phyloP scores from a whole-genome alignment of 2,888 invertebrate species.

The Exephanes ischioxanthus region DNA sequence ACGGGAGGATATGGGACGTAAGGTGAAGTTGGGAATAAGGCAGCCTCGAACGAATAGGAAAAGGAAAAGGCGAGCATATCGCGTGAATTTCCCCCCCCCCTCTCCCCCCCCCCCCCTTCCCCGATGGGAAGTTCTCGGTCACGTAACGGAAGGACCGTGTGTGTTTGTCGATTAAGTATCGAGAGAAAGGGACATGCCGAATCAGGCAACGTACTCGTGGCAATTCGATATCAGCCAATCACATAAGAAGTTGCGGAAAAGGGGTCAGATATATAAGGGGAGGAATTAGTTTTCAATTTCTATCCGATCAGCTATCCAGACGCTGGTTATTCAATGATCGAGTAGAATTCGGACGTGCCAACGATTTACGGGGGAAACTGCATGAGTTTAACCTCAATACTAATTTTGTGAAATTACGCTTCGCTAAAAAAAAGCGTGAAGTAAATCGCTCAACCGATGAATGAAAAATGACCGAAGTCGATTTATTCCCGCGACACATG shows the following conservation, averaged over 20 bases:
- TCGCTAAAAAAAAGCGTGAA: too few species aligned
- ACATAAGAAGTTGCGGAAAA: constrained; percentile 57
- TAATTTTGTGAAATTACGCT: too few species aligned
- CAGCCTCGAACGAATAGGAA: neutral
- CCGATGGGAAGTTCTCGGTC: constrained; percentile 44
- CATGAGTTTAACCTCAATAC: neutral
- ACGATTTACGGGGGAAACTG: neutral
- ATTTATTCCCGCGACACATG: too few species aligned
- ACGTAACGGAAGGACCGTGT: constrained; percentile 63
- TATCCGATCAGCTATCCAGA: neutral
- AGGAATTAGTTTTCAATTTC: constrained; percentile 32
- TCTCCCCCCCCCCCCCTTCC: constrained; percentile 29
- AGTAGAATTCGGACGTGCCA: constrained; percentile 9
- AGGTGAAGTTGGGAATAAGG: constrained; percentile 26
- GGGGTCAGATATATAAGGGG: constrained; percentile 15
- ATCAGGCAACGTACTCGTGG: constrained; percentile 31
- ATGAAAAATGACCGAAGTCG: too few species aligned
- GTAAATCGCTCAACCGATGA: too few species aligned
- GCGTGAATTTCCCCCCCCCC: constrained; percentile 14
- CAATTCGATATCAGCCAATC: constrained; percentile 67
- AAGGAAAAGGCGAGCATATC: constrained; percentile 18
- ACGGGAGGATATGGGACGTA: constrained; percentile 13
- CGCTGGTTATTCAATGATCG: neutral
- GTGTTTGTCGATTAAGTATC: constrained; percentile 72
- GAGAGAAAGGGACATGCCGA: constrained; percentile 49